Percentiles rank a stretch among this genome's conserved stretches.
These are phyloP conservation scores for Cheilosia grossa DNA, from an alignment of 2,888 invertebrate species.

Conservation along the genomic window DNA sequence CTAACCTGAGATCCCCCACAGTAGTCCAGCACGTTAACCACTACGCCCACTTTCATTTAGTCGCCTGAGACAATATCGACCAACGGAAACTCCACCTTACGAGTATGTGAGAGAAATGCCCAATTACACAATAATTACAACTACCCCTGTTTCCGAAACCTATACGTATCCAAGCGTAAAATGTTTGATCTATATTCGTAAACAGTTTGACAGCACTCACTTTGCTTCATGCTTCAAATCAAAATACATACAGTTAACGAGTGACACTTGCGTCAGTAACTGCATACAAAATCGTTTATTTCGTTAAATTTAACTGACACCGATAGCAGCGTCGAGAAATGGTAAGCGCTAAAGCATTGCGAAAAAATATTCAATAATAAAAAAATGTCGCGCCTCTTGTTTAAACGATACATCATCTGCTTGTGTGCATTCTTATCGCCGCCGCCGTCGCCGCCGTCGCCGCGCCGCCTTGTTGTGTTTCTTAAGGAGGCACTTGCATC, in stretches of 20 bases:
- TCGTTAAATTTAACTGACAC: constrained; percentile 32
- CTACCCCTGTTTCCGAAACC: neutral
- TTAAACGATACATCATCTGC: constrained; percentile 38
- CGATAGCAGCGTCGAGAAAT: constrained; percentile 38
- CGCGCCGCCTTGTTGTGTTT: neutral
- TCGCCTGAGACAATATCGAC: no score
- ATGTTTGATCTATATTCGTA: constrained; percentile 30
- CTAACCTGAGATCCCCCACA: no score
- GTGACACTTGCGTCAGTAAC: constrained; percentile 22
- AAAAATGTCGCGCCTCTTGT: constrained; percentile 20
- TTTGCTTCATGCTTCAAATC: neutral
- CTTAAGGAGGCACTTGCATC: constrained; percentile 42
- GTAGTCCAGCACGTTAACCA: no score
- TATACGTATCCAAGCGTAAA: neutral
- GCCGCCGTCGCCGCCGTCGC: no score
- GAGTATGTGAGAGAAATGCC: neutral
- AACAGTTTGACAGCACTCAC: neutral
- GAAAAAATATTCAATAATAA: constrained; percentile 42
- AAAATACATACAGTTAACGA: constrained; percentile 8
- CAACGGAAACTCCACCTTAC: no score
- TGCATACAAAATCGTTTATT: neutral
- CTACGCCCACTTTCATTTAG: no score
- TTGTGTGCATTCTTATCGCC: constrained; percentile 19
- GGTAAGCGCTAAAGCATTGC: constrained; percentile 50
- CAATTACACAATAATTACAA: no score